Evolutionary conservation across 2,797 vertebrate genomes (phyloP).

Genomic region (Okamejei kenojei): DNA sequence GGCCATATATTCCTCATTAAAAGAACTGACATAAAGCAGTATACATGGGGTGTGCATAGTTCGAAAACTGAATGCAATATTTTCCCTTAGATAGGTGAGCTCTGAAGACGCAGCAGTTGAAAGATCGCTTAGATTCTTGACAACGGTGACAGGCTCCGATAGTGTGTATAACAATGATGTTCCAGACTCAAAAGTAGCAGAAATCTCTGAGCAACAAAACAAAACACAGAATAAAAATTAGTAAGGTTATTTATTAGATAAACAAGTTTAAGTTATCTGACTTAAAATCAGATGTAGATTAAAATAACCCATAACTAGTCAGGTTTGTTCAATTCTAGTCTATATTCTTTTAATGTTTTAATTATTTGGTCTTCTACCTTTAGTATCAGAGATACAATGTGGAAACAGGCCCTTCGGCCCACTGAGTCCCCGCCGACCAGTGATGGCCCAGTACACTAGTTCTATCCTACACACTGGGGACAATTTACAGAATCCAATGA

Average conservation of each 20-base stretch:
- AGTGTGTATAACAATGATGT: constrained; percentile 74
- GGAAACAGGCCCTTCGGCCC: too few relatives aligned
- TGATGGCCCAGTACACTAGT: too few relatives aligned
- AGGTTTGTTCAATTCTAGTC: not conserved
- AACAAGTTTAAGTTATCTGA: not conserved
- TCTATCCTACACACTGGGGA: too few relatives aligned
- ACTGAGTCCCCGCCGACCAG: too few relatives aligned
- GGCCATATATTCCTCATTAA: constrained; percentile 73
- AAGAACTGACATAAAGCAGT: constrained; percentile 69
- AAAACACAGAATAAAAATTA: not conserved
- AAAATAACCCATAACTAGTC: not conserved
- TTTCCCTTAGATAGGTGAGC: constrained; percentile 64
- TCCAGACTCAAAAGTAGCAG: constrained; percentile 71
- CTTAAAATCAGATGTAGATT: not conserved
- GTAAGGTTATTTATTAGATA: not conserved
- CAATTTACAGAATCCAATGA: too few relatives aligned
- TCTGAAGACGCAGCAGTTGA: constrained; percentile 70
- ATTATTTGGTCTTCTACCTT: not conserved
- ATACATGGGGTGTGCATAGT: constrained; percentile 70
- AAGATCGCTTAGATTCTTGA: constrained; percentile 64
- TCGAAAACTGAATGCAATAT: constrained; percentile 71
- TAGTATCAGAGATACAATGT: too few relatives aligned
- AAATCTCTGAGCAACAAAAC: constrained; percentile 67
- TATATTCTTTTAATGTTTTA: not conserved
- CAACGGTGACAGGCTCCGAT: constrained; percentile 66